Evolutionary conservation across 2,113 vertebrate genomes (phyloP), one percentile per base, ranked within the genome.

Genomic region (Centropristis striata): DNA sequence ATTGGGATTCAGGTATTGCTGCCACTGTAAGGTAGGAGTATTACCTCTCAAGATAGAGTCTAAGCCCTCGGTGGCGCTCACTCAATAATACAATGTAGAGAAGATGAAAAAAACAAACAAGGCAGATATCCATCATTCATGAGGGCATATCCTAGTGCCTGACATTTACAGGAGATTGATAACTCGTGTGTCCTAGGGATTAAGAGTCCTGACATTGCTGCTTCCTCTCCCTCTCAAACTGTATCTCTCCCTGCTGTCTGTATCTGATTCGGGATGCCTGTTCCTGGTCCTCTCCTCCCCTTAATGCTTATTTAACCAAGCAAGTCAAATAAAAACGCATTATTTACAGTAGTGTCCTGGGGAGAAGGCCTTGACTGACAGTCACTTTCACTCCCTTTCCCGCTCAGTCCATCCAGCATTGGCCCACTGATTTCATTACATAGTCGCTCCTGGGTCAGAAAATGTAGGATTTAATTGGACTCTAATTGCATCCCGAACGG

Each of bases 101-200:
- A 69, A 75, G 78, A 83, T 67, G 84, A 47, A 59, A 65, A 65
- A 66, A 83, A 80, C 67, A 86, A 87, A 88, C 70, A 83, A 69
- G 68, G 76, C 86, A 78, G 86, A 88, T 90, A 93, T 92, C 90
- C 92, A 94, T 95, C 92, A 91, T 93, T 94, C 92, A 90, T 90
- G 90, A 92, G 84, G 81, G 82, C 82, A 86, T 63, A 88, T 88
- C 85, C 74, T 54, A 49, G 27, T 65, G 55, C 75, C 84, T 93
- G 92, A 92, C 93, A 92, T 95, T 94, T 92, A 90, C 91, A 90
- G 88, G 72, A 86, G 90, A 89, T 83, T 86, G 92, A 92, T 93
- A 92, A 86, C 78, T 80, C 8, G 20, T 59, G 65, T 83, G 78
- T 90, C 76, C 78, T 39, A 39, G 84, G 90, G 88, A 94, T 94